Evolutionary conservation across 2,888 invertebrate species (phyloP).

Genomic region (Gymnosoma rotundatum): DNA sequence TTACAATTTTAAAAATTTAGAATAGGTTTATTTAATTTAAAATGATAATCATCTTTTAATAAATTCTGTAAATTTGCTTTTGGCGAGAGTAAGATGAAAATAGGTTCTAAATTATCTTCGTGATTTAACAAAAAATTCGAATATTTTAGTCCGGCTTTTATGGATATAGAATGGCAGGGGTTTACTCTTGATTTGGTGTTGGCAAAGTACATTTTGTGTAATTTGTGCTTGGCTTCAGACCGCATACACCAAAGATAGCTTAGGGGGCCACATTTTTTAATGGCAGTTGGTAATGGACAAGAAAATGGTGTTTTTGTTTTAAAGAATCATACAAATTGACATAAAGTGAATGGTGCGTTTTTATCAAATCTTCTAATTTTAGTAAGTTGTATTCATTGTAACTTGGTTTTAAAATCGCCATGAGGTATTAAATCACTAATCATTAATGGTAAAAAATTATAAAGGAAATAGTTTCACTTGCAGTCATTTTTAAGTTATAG

Average conservation of each 20-base stretch:
- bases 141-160: constrained; percentile 59
- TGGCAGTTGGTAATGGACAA: constrained; percentile 59
- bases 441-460: constrained; percentile 52
- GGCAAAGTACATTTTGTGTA: constrained; percentile 56
- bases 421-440: constrained; percentile 36
- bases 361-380: constrained; percentile 39
- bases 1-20: constrained; percentile 38
- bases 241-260: constrained; percentile 59
- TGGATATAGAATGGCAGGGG: constrained; percentile 52
- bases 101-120: constrained; percentile 38
- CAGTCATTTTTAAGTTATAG: constrained; percentile 42
- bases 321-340: constrained; percentile 38
- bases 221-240: constrained; percentile 59
- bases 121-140: constrained; percentile 49
- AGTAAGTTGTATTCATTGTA: constrained; percentile 38
- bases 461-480: constrained; percentile 43
- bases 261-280: constrained; percentile 61
- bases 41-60: constrained; percentile 33
- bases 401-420: constrained; percentile 19
- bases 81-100: constrained; percentile 15
- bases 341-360: constrained; percentile 43
- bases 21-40: constrained; percentile 25
- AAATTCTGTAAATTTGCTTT: constrained; percentile 32
- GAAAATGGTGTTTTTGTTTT: constrained; percentile 67
- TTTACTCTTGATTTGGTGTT: constrained; percentile 63